Conservation (phyloP, 2,888 invertebrate genomes). For the Erpobdella octoculata region DNA sequence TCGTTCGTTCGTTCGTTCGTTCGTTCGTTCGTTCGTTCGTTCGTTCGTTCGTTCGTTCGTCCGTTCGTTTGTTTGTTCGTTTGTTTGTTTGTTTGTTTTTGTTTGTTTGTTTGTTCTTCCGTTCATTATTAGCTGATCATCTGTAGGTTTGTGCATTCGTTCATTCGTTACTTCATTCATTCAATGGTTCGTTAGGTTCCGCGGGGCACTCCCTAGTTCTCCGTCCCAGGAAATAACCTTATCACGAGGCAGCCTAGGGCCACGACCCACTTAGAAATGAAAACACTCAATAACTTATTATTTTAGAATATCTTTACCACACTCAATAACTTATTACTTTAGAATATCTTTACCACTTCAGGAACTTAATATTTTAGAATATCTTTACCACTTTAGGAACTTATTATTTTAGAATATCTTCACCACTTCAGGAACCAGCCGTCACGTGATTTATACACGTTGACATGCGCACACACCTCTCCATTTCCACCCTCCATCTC, state of each 20-base stretch:
- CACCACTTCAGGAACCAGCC: no score
- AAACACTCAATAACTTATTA: no score
- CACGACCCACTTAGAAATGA: no score
- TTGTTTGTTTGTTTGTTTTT: no score
- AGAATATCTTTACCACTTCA: background rate
- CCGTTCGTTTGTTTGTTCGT: no score
- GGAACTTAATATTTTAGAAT: no score
- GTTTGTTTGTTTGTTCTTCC: no score
- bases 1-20: background rate
- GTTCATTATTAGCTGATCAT: background rate
- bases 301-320: no score
- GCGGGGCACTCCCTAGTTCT: background rate
- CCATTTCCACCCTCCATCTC: background rate
- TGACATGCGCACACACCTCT: background rate
- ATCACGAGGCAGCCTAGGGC: no score
- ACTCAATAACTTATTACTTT: no score
- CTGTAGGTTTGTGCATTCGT: no score
- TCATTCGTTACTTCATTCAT: background rate
- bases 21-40: slow-evolving; percentile 2
- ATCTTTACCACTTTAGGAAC: background rate
- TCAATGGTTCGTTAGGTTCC: background rate
- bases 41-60: background rate
- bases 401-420: background rate
- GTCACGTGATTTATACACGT: no score
- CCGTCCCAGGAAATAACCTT: background rate